Evolutionary conservation across 1,140 invertebrate species (phyloP), one percentile per base, ranked within the genome.

Genomic region (Drosophila lacteicornis): DNA sequence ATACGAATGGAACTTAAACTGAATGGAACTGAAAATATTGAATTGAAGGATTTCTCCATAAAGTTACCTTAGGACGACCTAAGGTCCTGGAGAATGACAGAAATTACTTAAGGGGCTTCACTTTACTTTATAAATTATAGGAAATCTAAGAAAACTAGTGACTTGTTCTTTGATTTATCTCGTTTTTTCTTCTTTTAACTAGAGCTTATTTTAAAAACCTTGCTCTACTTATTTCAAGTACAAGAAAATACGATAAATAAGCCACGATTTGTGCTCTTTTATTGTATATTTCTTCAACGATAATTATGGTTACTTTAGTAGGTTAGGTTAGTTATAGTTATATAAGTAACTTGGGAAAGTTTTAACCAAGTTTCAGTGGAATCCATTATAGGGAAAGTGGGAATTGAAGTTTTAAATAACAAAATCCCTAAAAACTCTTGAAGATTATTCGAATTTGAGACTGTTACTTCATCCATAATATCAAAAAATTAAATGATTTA

Each of bases 141-240:
- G 6, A 36, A 36, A 11, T 36, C 33, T 3, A 11, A 11, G 3
- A 36, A 11, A 11, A 36, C 9, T 36, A 11, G 9, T 9, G 0
- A 22, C 11, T 22, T 38, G 2, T 22, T 55, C 1, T 15, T 15
- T 15, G 3, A 36, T 13, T 12, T 17, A 0, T 17, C 3, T 0
- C 0, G 0, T 9, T 2, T 53, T 36, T 19, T 19, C 19, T 19
- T 19, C 19, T 19, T 12, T 36, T 7, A 19, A 30, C 7, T 19
- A 0, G 0, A 15, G 12, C 17, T 11, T 15, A 15, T 38, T 22
- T 3, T 8, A 3, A 38, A 55, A 38, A 7, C 53, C 33, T 55
- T 40, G 53, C 13, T 55, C 53, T 22, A 55, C 15, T 25, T 40
- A 22, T 55, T 55, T 55, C 51, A 55, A 55, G 51, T 15, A 55